These are phyloP conservation scores for Callochromis pleurospilus DNA, from an alignment of 2,113 vertebrate genomes.

Conservation along the genomic window DNA sequence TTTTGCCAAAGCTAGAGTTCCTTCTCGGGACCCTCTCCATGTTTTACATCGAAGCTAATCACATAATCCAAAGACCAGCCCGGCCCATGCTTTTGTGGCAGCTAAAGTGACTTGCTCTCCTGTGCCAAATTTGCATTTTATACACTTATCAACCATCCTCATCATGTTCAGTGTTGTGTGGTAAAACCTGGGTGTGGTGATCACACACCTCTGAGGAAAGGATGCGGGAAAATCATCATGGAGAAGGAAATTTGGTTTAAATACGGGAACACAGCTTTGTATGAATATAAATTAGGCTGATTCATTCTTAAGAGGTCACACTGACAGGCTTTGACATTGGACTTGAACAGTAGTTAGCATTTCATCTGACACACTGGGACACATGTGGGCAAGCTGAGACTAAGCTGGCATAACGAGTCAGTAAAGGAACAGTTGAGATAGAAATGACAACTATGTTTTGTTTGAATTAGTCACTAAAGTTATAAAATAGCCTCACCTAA, in stretches of 20 bases:
- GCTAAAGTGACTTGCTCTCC: not conserved
- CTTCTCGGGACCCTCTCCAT: not conserved
- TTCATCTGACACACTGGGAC: not conserved
- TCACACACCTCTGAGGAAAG: not conserved
- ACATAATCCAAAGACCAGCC: not conserved
- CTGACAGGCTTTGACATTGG: not conserved
- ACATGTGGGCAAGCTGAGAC: not conserved
- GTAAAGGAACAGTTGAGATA: not conserved
- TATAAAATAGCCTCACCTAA: not conserved
- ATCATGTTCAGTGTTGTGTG: not conserved
- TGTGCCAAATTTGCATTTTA: not conserved
- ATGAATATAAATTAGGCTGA: not conserved
- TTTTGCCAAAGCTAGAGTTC: not conserved
- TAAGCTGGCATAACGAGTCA: fast-evolving
- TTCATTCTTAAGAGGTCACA: not conserved
- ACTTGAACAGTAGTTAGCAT: not conserved
- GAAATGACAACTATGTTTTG: fast-evolving
- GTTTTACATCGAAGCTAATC: not conserved
- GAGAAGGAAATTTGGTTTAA: not conserved
- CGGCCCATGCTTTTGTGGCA: not conserved
- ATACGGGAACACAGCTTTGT: not conserved
- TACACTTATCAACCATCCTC: not conserved
- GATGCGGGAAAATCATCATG: not conserved
- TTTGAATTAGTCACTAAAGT: not conserved
- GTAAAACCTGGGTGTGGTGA: not conserved